Evolutionary conservation across 2,888 invertebrate genomes (phyloP), one percentile per base, ranked within the genome.

Genomic region (Odiellus spinosus): DNA sequence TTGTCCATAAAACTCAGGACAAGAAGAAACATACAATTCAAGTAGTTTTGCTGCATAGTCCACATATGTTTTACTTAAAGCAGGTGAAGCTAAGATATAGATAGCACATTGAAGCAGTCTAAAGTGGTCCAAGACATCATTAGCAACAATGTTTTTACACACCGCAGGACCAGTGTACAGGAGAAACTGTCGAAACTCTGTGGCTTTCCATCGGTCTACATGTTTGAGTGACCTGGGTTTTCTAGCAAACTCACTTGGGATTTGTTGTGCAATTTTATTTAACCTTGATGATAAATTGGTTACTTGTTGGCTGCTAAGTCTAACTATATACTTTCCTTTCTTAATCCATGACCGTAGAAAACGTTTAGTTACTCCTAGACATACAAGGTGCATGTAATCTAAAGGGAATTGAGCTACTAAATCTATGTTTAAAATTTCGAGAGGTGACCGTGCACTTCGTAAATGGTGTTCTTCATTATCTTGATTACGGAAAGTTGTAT

Each of bases 351-450:
- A 33, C 10, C 15, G 11, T 10, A 56, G 40, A n/a, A 56, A 36
- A 44, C 55, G 54, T 40, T 47, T 47, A 40, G 50, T 42, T 4
- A 61, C 58, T 44, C 62, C 62, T 11, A 60, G 43, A 42, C 59
- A 60, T 4, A 59, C 56, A 6, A 58, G 51, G 45, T 63, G 61
- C 62, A 63, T 62, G 40, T 58, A 59, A 47, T 63, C 61, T 8
- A 61, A 36, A 10, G 58, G 56, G 51, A 62, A 56, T 39, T 55
- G 50, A 12, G 50, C 26, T n/a, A 59, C 51, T 49, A 56, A 44
- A 2, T 56, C 53, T 42, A 59, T 34, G 17, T 48, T 15, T 14
- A 55, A 21, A 6, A 49, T 38, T 34, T 15, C 33, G 5, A 55
- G 47, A 26, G 56, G 52, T 14, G 51, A 48, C 2, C 17, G 34